phyloP scores from a whole-genome alignment of 2,113 vertebrate species.

The Lepus europaeus region DNA sequence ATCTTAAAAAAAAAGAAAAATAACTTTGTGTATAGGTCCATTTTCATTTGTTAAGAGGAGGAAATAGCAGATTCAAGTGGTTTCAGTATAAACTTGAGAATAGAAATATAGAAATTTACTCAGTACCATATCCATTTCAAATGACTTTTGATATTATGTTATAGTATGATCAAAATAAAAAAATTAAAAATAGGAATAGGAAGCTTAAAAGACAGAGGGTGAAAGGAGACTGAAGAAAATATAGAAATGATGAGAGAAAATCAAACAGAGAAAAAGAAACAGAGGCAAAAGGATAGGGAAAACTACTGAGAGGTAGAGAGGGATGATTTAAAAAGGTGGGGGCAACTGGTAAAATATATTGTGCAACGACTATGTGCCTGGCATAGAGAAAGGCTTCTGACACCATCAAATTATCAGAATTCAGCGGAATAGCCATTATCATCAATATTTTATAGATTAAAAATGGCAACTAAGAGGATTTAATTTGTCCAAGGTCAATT shows the following conservation, averaged over 20 bases:
- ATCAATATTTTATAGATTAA: background rate
- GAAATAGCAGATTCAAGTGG: background rate
- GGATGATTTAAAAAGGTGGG: background rate
- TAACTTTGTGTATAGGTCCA: background rate
- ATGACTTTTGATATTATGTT: background rate
- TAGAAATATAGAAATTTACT: background rate
- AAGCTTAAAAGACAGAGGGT: background rate
- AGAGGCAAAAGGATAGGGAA: background rate
- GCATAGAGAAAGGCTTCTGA: background rate
- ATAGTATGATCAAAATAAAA: constrained; percentile 13
- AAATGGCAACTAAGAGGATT: background rate
- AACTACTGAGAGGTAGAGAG: background rate
- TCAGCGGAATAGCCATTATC: background rate
- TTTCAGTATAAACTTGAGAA: background rate
- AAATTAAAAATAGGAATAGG: background rate
- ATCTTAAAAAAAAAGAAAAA: background rate
- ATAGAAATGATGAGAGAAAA: background rate
- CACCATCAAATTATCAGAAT: background rate
- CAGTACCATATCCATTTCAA: background rate
- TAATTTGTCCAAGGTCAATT: background rate
- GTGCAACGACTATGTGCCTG: background rate
- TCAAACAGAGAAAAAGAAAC: background rate
- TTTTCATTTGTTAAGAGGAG: constrained; percentile 7
- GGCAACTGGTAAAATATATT: background rate
- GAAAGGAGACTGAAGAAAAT: background rate